phyloP scores from a whole-genome alignment of 2,888 invertebrate species.

The Crepidodera aurea region DNA sequence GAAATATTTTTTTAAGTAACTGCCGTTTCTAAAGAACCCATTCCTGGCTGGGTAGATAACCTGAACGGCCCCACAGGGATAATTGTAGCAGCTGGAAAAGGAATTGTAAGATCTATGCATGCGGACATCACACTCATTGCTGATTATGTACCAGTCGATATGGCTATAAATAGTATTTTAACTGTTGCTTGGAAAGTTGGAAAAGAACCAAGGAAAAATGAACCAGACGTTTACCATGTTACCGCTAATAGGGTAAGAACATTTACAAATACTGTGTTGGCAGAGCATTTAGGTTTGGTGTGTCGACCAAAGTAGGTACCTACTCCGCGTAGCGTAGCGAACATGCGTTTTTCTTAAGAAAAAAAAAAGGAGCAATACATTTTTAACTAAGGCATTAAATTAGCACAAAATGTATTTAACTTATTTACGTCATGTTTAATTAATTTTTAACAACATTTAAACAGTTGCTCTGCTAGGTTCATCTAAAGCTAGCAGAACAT shows the following conservation, averaged over 20 bases:
- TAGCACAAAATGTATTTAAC: too few relatives aligned
- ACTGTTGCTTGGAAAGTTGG: conserved; percentile 75
- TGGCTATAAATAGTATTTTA: conserved; percentile 81
- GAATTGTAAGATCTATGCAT: conserved; percentile 85
- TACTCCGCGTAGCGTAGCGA: too few relatives aligned
- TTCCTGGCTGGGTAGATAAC: conserved; percentile 91
- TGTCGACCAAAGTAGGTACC: too few relatives aligned
- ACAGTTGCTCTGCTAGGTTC: too few relatives aligned
- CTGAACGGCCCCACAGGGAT: conserved; percentile 90
- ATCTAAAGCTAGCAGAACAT: too few relatives aligned
- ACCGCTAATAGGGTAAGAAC: conserved; percentile 52
- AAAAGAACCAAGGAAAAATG: conserved; percentile 36
- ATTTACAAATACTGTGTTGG: neutral
- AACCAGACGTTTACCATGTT: conserved; percentile 55
- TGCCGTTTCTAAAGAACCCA: conserved; percentile 79
- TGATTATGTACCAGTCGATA: conserved; percentile 81
- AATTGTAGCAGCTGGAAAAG: conserved; percentile 82
- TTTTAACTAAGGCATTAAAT: too few relatives aligned
- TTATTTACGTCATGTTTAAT: too few relatives aligned
- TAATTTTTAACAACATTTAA: too few relatives aligned
- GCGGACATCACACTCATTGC: conserved; percentile 70
- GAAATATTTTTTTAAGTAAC: conserved; percentile 75
- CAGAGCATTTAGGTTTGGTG: too few relatives aligned
- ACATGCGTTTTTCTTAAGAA: too few relatives aligned
- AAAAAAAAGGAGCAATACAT: too few relatives aligned